Percentiles rank a stretch among this genome's conserved stretches.
phyloP scores from a whole-genome alignment of 2,113 vertebrate species.

The Xenopus tropicalis region UCB_Xtro_10.0 CM004450.2:28815001-28815500 shows the following conservation, averaged over 20 bases:
- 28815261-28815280: neutral
- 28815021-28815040: too few relatives aligned
- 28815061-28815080: too few relatives aligned
- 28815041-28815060: too few relatives aligned
- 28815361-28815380: neutral
- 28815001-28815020: too few relatives aligned
- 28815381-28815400: neutral
- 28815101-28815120: too few relatives aligned
- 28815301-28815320: constrained; percentile 1
- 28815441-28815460: neutral
- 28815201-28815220: neutral
- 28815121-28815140: too few relatives aligned
- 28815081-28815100: too few relatives aligned
- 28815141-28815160: too few relatives aligned
- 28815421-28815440: constrained; percentile 1
- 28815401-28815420: neutral
- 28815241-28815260: neutral
- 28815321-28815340: neutral
- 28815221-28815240: constrained; percentile 18
- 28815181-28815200: too few relatives aligned
- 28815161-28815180: too few relatives aligned
- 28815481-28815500: too few relatives aligned
- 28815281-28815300: constrained; percentile 16
- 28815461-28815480: neutral
- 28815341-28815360: constrained; percentile 6